Evolutionary conservation across 2,888 invertebrate species (phyloP).

Genomic region (Dilophus febrilis): DNA sequence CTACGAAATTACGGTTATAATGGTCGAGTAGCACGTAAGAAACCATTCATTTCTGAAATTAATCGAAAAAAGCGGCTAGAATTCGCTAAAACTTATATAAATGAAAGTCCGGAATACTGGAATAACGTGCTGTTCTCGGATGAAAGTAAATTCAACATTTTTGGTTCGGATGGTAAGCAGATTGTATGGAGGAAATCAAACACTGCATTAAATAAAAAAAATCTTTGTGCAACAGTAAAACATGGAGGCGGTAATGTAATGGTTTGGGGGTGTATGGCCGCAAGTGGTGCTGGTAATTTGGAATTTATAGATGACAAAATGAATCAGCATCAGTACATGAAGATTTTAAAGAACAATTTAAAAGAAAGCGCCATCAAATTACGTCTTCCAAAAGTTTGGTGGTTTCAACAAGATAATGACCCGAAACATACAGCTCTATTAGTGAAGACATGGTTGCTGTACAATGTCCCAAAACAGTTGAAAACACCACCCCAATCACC

Average conservation of each 20-base stretch:
- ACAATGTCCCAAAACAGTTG: constrained; percentile 2
- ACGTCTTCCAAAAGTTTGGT: neutral
- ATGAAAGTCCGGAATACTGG: too few relatives aligned
- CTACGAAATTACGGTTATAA: too few relatives aligned
- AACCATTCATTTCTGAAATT: too few relatives aligned
- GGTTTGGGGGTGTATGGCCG: constrained; percentile 8
- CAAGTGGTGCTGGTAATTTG: constrained; percentile 6
- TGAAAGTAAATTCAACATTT: constrained; percentile 8
- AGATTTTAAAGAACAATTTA: constrained; percentile 7
- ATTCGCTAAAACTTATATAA: too few relatives aligned
- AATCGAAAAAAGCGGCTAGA: too few relatives aligned
- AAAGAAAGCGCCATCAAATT: constrained; percentile 4
- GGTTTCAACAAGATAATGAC: constrained; percentile 8
- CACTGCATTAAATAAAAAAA: constrained; percentile 4
- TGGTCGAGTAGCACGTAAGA: too few relatives aligned
- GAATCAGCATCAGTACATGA: constrained; percentile 3
- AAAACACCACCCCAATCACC: constrained; percentile 8
- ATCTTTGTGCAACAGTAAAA: constrained; percentile 6
- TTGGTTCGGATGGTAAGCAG: constrained; percentile 4
- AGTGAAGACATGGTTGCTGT: constrained; percentile 2
- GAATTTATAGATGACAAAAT: constrained; percentile 5
- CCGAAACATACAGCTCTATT: constrained; percentile 6
- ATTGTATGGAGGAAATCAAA: constrained; percentile 6
- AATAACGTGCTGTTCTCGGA: constrained; percentile 1
- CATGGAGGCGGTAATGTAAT: constrained; percentile 7